Conservation (phyloP, 2,113 vertebrate genomes). For the Sturnus vulgaris region DNA sequence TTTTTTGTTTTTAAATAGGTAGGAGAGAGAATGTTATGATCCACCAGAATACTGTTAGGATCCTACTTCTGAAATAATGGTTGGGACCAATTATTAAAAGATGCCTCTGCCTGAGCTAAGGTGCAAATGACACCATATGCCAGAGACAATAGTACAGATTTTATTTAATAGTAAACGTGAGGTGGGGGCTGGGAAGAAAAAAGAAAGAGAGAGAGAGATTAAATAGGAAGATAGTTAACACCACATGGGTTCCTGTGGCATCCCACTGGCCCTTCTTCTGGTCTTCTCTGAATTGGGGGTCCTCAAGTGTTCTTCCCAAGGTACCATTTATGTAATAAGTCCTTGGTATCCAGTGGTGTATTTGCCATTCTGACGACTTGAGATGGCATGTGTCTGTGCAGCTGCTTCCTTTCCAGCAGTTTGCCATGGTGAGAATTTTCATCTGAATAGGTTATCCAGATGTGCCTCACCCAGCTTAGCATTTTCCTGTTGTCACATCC, state of each 20-base stretch:
- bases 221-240: background rate
- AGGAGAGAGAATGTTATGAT: background rate
- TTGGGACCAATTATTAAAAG: too few relatives aligned
- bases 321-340: background rate
- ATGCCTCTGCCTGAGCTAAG: background rate
- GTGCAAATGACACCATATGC: background rate
- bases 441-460: background rate
- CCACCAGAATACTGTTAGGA: too few relatives aligned
- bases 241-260: background rate
- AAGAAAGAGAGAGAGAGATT: background rate
- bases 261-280: background rate
- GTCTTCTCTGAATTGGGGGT: background rate
- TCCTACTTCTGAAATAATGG: background rate
- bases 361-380: background rate
- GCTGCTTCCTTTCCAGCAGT: background rate
- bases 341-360: accelerated
- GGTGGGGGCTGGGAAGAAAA: too few relatives aligned
- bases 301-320: background rate
- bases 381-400: background rate
- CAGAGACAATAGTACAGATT: background rate
- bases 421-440: background rate
- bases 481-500: background rate
- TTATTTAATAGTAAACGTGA: background rate
- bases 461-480: background rate
- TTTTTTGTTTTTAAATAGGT: background rate